phyloP scores from a whole-genome alignment of 2,888 invertebrate genomes.

The Zygogramma bicolorata region DNA sequence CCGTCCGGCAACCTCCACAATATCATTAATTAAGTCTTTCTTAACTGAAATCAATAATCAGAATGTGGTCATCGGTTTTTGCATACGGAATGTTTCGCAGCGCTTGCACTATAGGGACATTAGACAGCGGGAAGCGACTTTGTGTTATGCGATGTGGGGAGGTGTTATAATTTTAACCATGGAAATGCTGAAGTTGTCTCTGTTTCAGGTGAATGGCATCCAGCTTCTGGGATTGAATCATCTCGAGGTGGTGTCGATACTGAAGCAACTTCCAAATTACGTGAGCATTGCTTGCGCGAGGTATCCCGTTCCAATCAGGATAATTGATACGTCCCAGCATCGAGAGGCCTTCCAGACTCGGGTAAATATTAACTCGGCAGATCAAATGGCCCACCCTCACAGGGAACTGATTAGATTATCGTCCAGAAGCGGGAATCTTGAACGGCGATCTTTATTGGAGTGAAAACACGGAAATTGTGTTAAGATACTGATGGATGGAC shows the following conservation, averaged over 20 bases:
- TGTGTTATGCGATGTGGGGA: too few species aligned
- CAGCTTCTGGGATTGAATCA: conserved; percentile 89
- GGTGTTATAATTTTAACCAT: too few species aligned
- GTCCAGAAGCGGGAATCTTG: background rate
- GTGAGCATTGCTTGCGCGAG: conserved; percentile 87
- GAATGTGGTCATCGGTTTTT: too few species aligned
- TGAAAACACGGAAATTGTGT: background rate
- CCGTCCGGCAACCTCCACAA: too few species aligned
- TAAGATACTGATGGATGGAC: background rate
- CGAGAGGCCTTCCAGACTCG: conserved; percentile 77
- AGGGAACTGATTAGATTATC: background rate
- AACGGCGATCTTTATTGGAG: background rate
- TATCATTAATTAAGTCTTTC: too few species aligned
- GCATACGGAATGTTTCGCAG: too few species aligned
- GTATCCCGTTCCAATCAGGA: conserved; percentile 69
- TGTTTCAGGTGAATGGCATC: conserved; percentile 84
- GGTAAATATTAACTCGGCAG: conserved; percentile 66
- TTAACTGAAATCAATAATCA: too few species aligned
- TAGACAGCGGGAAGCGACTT: too few species aligned
- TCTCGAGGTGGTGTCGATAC: conserved; percentile 87
- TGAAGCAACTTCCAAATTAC: conserved; percentile 85
- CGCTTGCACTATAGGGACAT: too few species aligned
- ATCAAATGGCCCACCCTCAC: background rate
- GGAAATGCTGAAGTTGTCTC: background rate
- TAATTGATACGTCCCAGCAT: conserved; percentile 76